Evolutionary conservation across 2,113 vertebrate species (phyloP).

Genomic region (Pipa parva): DNA sequence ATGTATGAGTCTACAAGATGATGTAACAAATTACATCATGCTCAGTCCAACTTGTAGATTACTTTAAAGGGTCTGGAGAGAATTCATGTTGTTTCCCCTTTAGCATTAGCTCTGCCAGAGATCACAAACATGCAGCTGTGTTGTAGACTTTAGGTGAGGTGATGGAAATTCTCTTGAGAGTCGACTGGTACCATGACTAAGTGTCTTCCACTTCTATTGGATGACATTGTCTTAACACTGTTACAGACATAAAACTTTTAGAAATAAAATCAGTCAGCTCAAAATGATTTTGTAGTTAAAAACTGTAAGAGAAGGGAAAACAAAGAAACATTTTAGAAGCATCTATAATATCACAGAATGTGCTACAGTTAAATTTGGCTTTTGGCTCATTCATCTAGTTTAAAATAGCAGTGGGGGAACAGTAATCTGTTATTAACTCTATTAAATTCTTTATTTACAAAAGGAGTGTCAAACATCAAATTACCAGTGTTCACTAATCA

Average conservation of each 20-base stretch:
- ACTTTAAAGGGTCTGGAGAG: constrained; percentile 37
- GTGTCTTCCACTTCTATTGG: constrained; percentile 30
- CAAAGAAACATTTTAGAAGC: neutral
- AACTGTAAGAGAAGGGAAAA: neutral
- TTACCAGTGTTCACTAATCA: too few species aligned
- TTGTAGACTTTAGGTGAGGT: constrained; percentile 29
- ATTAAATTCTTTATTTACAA: too few species aligned
- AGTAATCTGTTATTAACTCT: too few species aligned
- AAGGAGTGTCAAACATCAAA: too few species aligned
- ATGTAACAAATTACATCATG: constrained; percentile 39
- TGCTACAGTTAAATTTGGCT: neutral
- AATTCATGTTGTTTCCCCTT: constrained; percentile 31
- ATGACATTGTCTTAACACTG: constrained; percentile 26
- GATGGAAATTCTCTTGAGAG: constrained; percentile 33
- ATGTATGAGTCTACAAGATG: constrained; percentile 30
- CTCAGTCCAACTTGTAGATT: constrained; percentile 32
- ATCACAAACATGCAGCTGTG: constrained; percentile 38
- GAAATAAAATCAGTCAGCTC: neutral
- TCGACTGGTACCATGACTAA: constrained; percentile 37
- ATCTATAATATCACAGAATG: neutral
- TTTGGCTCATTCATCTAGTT: too few species aligned
- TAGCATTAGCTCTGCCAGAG: constrained; percentile 33
- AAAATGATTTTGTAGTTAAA: neutral
- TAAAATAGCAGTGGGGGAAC: too few species aligned
- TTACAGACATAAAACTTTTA: constrained; percentile 3